Evolutionary conservation across 2,888 invertebrate species (phyloP).

Genomic region (Scotopteryx bipunctaria): DNA sequence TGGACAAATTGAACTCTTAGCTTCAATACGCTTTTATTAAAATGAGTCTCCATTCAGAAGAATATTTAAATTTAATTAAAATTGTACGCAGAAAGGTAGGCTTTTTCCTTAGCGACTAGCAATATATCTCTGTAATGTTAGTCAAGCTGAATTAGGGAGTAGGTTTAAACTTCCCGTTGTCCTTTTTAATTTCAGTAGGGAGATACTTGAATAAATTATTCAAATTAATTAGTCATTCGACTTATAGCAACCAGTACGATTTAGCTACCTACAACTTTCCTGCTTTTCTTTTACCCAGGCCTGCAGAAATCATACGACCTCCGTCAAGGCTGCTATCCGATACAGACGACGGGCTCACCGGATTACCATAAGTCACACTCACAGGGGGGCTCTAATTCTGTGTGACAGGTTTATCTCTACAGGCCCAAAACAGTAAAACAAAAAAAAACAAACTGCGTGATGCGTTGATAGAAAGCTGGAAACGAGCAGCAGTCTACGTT

Average conservation of each 20-base stretch:
- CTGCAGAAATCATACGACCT: slow-evolving; percentile 43
- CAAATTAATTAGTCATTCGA: too few species aligned
- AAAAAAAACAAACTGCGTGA: slow-evolving; percentile 4
- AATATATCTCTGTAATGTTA: slow-evolving; percentile 13
- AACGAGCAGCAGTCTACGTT: background rate
- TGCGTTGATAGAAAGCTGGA: background rate
- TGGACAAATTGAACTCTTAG: slow-evolving; percentile 3
- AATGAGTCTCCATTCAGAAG: slow-evolving; percentile 21
- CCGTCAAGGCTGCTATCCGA: slow-evolving; percentile 44
- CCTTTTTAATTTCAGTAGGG: slow-evolving; percentile 16
- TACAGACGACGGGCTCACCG: slow-evolving; percentile 31
- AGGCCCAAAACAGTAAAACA: slow-evolving; percentile 13
- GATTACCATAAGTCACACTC: slow-evolving; percentile 45
- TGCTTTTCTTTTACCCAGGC: slow-evolving; percentile 30
- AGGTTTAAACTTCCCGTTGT: slow-evolving; percentile 7
- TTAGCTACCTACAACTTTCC: background rate
- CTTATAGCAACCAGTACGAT: background rate
- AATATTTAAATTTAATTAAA: slow-evolving; percentile 30
- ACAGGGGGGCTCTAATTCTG: slow-evolving; percentile 38
- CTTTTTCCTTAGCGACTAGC: slow-evolving; percentile 15
- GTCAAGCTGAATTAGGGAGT: slow-evolving; percentile 2
- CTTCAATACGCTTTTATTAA: slow-evolving; percentile 27
- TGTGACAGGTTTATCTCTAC: slow-evolving; percentile 32
- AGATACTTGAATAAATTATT: background rate
- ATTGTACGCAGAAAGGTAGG: slow-evolving; percentile 8